Percentiles rank a stretch among this genome's conserved stretches.
Evolutionary conservation across 2,888 invertebrate species (phyloP).

Genomic region (Ferrisia virgata): DNA sequence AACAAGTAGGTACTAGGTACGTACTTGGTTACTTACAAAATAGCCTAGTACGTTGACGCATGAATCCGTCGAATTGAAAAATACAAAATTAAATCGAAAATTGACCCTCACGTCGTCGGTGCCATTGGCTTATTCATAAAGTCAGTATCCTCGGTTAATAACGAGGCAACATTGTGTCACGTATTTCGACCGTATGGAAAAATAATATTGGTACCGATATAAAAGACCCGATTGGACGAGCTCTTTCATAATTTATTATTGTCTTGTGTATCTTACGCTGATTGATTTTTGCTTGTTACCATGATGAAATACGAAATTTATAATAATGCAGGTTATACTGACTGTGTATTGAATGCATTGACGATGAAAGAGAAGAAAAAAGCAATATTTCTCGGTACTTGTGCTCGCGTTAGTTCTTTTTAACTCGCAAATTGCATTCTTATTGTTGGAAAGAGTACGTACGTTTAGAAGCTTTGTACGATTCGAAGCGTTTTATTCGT

Average conservation of each 20-base stretch:
- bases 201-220: background rate
- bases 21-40: no score
- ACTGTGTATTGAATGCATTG: background rate
- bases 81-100: background rate
- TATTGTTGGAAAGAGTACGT: background rate
- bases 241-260: slow-evolving; percentile 36
- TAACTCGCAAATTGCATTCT: slow-evolving; percentile 12
- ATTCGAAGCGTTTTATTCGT: background rate
- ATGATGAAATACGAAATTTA: slow-evolving; percentile 37
- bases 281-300: slow-evolving; percentile 30
- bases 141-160: background rate
- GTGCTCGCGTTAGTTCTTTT: slow-evolving; percentile 2
- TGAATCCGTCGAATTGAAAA: background rate
- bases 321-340: background rate
- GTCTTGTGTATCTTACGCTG: slow-evolving; percentile 29
- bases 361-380: slow-evolving; percentile 16
- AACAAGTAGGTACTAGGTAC: background rate
- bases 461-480: background rate
- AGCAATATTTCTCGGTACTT: slow-evolving; percentile 10
- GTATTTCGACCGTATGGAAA: slow-evolving; percentile 15
- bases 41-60: background rate
- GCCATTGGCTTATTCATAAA: slow-evolving; percentile 6
- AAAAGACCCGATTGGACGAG: slow-evolving; percentile 34
- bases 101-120: background rate
- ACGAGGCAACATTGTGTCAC: slow-evolving; percentile 32